phyloP scores from a whole-genome alignment of 2,113 vertebrate genomes.

The Helogale parvula region DNA sequence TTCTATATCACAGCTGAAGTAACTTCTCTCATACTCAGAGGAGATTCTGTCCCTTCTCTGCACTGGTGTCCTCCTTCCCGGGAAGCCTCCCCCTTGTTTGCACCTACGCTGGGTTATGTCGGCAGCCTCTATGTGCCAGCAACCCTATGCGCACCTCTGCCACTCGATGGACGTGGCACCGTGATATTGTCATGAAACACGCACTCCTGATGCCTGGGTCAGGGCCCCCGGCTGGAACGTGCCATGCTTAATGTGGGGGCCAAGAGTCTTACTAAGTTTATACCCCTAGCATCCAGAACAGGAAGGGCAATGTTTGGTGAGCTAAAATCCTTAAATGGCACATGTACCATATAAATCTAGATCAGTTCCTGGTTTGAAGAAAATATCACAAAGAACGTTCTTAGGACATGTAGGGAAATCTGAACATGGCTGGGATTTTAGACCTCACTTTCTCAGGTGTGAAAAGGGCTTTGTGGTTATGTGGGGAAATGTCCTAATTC shows the following conservation, averaged over 20 bases:
- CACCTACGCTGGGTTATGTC: rapidly evolving
- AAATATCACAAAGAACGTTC: neutral
- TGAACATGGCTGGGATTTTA: neutral
- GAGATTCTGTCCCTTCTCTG: neutral
- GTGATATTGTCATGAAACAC: rapidly evolving
- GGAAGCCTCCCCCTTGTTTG: neutral
- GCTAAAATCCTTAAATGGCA: neutral
- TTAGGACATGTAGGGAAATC: neutral
- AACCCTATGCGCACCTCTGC: rapidly evolving
- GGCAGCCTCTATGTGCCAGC: rapidly evolving
- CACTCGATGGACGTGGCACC: rapidly evolving
- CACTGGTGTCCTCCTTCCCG: neutral
- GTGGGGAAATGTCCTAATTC: neutral
- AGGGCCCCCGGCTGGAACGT: neutral
- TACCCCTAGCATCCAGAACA: neutral
- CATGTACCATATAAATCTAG: neutral
- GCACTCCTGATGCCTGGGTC: rapidly evolving
- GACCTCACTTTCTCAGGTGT: neutral
- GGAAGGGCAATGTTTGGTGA: neutral
- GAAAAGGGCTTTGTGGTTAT: neutral
- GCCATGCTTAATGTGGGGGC: neutral
- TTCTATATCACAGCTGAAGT: neutral
- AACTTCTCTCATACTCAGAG: neutral
- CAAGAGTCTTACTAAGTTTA: neutral
- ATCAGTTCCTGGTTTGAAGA: neutral